These are phyloP conservation scores for Crocodylus rhombifer DNA, from an alignment of 2,797 vertebrate genomes.

Conservation along the genomic window DNA sequence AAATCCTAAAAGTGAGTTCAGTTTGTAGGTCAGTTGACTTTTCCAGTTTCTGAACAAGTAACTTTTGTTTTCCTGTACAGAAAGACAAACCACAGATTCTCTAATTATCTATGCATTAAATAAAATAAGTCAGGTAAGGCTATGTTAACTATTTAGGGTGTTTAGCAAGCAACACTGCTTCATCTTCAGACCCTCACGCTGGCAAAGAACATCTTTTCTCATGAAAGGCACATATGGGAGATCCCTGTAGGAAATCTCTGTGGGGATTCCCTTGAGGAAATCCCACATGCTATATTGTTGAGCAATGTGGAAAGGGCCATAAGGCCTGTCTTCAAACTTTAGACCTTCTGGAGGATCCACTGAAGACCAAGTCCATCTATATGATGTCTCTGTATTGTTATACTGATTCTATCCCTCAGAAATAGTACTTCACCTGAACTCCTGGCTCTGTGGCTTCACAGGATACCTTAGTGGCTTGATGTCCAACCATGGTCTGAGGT, in stretches of 20 bases:
- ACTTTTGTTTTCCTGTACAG: background rate
- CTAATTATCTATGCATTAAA: background rate
- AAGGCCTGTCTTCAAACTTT: background rate
- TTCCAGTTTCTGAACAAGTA: background rate
- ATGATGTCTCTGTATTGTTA: background rate
- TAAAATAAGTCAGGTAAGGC: background rate
- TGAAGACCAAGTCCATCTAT: background rate
- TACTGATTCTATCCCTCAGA: background rate
- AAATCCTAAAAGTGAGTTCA: background rate
- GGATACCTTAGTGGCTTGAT: background rate
- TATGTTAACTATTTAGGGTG: background rate
- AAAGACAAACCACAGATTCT: background rate
- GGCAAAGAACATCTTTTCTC: background rate
- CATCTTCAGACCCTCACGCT: background rate
- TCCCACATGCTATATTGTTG: background rate
- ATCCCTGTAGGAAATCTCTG: background rate
- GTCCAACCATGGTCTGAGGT: background rate
- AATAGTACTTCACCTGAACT: background rate
- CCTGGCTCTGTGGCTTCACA: background rate
- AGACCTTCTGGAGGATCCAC: background rate
- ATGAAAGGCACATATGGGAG: background rate
- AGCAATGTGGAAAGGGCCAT: background rate
- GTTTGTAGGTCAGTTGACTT: background rate
- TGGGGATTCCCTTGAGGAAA: background rate
- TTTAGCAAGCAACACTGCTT: background rate